A percentile compares a stretch with the other conserved stretches of the same genome.
Evolutionary conservation across 2,797 vertebrate species (phyloP).

Genomic region (Rhynchotus rufescens): DNA sequence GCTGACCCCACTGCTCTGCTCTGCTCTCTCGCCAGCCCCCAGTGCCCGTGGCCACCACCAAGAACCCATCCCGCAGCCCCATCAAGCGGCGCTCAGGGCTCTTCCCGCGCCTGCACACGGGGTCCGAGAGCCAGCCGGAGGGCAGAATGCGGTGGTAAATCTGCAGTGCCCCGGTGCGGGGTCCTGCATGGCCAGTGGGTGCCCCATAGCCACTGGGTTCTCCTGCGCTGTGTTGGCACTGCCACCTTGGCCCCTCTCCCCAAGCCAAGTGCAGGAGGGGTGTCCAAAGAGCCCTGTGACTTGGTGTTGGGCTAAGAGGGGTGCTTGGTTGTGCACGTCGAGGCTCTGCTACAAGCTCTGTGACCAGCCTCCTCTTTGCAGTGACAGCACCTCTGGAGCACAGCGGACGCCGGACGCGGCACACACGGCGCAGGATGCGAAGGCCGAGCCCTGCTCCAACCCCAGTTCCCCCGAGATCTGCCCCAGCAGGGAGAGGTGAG

Average conservation of each 20-base stretch:
- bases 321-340: too few relatives aligned
- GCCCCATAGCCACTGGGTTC: too few relatives aligned
- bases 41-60: conserved; percentile 75
- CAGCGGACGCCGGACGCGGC: conserved; percentile 87
- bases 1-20: too few relatives aligned
- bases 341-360: fast-evolving
- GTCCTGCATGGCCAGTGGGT: too few relatives aligned
- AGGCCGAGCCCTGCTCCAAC: conserved; percentile 93
- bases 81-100: conserved; percentile 95
- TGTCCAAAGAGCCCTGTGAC: too few relatives aligned
- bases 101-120: conserved; percentile 93
- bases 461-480: conserved; percentile 97
- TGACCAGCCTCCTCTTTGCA: conserved; percentile 9
- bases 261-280: too few relatives aligned
- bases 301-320: too few relatives aligned
- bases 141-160: conserved; percentile 86
- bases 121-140: conserved; percentile 86
- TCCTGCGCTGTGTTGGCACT: too few relatives aligned
- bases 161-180: too few relatives aligned
- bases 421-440: conserved; percentile 89
- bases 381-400: conserved; percentile 83
- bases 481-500: conserved; percentile 94
- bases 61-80: conserved; percentile 94
- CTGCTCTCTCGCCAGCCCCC: conserved; percentile 84
- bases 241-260: too few relatives aligned